Conservation (phyloP, 2,113 vertebrate species). For the Uropsilus gracilis region DNA sequence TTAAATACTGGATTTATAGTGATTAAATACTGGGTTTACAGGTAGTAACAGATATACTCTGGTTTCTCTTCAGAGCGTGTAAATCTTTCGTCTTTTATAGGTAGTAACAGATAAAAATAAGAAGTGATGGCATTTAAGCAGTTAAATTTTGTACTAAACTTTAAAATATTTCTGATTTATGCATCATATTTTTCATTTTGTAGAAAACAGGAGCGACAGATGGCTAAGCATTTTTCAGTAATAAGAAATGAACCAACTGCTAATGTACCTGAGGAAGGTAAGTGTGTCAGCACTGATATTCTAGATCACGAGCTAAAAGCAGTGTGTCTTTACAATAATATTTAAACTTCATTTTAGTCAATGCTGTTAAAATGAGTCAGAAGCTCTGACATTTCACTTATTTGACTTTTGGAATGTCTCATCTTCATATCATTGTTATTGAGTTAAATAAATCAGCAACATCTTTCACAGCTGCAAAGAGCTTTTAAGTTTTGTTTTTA, state of each 20-base stretch:
- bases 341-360: not conserved
- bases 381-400: not conserved
- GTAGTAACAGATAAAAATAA: not conserved
- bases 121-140: not conserved
- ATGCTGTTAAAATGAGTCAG: not conserved
- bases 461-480: not conserved
- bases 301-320: not conserved
- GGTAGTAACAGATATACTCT: not conserved
- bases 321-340: not conserved
- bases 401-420: not conserved
- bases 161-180: not conserved
- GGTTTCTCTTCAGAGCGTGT: no score
- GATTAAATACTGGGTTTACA: no score
- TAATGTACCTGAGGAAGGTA: not conserved
- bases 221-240: not conserved
- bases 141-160: not conserved
- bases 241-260: not conserved
- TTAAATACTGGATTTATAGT: not conserved
- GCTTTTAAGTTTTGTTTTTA: not conserved
- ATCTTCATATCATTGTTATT: not conserved
- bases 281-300: not conserved
- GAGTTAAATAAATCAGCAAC: not conserved
- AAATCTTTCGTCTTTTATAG: no score
- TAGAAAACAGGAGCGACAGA: constrained; percentile 69
- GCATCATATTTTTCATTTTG: constrained; percentile 4